Percentiles rank a stretch among this genome's conserved stretches.
Conservation (phyloP, 1,140 invertebrate genomes). For the Sarcophaga bullata region DNA sequence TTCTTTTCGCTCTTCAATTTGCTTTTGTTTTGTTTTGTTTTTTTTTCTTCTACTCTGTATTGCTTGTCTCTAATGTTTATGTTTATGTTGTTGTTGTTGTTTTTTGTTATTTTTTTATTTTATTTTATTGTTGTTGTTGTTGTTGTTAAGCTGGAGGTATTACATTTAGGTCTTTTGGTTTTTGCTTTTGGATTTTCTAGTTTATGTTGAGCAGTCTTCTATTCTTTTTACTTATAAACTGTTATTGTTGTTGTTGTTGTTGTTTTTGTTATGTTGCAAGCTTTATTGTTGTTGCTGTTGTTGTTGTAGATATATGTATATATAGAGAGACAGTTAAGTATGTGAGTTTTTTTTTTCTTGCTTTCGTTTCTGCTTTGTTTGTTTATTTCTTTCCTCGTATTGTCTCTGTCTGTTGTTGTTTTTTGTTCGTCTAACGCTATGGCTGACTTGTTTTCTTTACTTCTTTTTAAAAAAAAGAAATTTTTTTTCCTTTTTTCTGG, state of each 20-base stretch:
- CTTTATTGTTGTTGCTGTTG: constrained; percentile 42
- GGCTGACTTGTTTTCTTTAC: neutral
- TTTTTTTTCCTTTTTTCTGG: neutral
- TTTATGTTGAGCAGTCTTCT: constrained; percentile 20
- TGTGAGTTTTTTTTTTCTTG: neutral
- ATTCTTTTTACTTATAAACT: constrained; percentile 6
- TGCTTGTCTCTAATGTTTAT: neutral
- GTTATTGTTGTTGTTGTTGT: neutral
- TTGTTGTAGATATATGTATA: constrained; percentile 21
- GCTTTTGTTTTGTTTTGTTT: constrained; percentile 12
- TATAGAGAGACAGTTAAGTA: neutral
- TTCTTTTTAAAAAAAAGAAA: too few relatives aligned
- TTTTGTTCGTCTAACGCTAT: constrained; percentile 1
- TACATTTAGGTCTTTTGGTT: neutral
- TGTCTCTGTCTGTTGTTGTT: constrained; percentile 1
- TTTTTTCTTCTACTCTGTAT: constrained; percentile 7
- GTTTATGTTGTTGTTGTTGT: neutral
- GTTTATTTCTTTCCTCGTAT: constrained; percentile 13
- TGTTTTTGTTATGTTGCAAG: constrained; percentile 17
- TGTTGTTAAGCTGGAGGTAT: neutral
- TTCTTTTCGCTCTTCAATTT: constrained; percentile 20
- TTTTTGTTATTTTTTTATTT: constrained; percentile 20
- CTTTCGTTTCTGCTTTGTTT: neutral
- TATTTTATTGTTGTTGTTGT: neutral
- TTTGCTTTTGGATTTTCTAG: neutral